Base-by-base conservation (phyloP, 2,113 vertebrate genomes). In the Setophaga petechia region DNA sequence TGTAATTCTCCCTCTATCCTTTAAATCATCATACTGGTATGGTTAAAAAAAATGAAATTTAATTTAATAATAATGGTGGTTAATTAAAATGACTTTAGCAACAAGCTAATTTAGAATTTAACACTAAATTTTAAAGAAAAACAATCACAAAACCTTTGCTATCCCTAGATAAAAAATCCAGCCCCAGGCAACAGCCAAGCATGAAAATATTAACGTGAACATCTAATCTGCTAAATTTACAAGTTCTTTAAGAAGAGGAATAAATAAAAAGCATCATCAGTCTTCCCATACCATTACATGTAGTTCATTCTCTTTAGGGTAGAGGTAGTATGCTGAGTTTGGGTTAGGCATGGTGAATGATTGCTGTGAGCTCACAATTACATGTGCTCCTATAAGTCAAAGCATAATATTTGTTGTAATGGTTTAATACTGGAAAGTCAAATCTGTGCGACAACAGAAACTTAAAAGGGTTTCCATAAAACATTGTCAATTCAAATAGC, bases 341-440 rank as follows among this genome's bases (percentile, higher is more conserved):
- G 55, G 11, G 22, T 65, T 49, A 93, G 41, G 27, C 4, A 74
- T 13, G 12, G 17, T 39, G 37, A 62, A 33, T 5, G 7, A 46
- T 3, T 37, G 20, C 11, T 57, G 31, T 80, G 9, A 88, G 13
- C 20, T 74, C 67, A n/a, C 12, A 59, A 46, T 39, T 80, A 33
- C 6, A 4, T 14, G 5, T 23, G 57, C n/a, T 59, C n/a, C n/a
- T 59, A 2, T 24, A 59, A 59, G 6, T 59, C n/a, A 35, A 83
- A 84, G 31, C 1, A 3, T 59, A 88, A 54, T 10, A 28, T 49
- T 68, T 92, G 15, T 28, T 86, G 80, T 12, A 55, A 46, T 46
- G 44, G 25, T 90, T 95, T 89, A 80, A 61, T 92, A 85, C 49
- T 83, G 39, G 90, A 71, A 82, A 80, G 23, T 75, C n/a, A 68